A percentile compares a stretch with the other conserved stretches of the same genome.
Conservation (phyloP, 2,888 invertebrate genomes). For the Nesidiocoris tenuis region DNA sequence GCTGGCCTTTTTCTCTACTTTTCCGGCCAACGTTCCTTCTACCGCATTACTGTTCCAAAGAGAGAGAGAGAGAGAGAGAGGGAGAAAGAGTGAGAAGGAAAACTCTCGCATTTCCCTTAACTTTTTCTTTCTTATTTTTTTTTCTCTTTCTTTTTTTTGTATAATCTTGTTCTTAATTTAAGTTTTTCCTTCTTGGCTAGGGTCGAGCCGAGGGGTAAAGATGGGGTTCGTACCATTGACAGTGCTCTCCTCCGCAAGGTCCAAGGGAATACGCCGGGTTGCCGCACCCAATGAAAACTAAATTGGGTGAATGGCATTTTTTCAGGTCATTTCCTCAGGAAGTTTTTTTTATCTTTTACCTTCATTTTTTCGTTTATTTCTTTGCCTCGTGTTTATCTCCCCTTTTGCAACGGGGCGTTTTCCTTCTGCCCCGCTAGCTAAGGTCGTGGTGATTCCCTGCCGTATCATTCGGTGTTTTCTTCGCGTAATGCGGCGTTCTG, state of each 20-base stretch:
- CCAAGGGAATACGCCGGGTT: neutral
- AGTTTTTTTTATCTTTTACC: neutral
- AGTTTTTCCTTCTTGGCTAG: constrained; percentile 35
- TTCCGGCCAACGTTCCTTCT: neutral
- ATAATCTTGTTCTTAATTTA: constrained; percentile 48
- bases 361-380: neutral
- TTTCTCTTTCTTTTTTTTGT: constrained; percentile 34
- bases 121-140: constrained; percentile 15
- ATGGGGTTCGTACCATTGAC: neutral
- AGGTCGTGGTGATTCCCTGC: neutral
- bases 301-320: constrained; percentile 48
- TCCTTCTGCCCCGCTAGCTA: neutral
- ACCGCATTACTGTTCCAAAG: constrained; percentile 18
- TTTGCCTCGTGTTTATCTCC: constrained; percentile 45
- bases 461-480: neutral
- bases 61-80: constrained; percentile 2
- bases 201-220: neutral
- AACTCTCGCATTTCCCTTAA: constrained; percentile 4
- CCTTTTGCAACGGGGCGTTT: constrained; percentile 7
- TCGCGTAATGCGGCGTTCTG: neutral
- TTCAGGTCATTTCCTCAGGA: constrained; percentile 48
- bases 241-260: neutral
- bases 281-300: constrained; percentile 41
- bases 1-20: neutral
- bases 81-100: neutral